Conservation (phyloP, 2,888 invertebrate genomes). For the Parnassius glacialis region DNA sequence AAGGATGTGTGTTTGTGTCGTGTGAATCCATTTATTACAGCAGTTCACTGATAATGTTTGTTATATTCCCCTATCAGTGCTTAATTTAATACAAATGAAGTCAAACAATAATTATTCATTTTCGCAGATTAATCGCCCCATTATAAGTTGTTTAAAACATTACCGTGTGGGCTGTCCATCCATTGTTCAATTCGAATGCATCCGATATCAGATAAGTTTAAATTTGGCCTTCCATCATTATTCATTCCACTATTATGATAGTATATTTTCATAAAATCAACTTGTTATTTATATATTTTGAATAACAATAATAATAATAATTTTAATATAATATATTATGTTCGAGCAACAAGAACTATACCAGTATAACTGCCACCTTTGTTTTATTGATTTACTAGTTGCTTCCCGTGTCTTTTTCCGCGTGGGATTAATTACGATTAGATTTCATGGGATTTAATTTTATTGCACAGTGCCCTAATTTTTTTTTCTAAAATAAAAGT, state of each 20-base stretch:
- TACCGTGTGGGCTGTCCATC: neutral
- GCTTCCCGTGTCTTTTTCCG: no score
- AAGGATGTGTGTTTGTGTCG: no score
- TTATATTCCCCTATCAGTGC: constrained; percentile 4
- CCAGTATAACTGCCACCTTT: no score
- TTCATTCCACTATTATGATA: neutral
- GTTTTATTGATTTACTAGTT: no score
- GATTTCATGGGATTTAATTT: no score
- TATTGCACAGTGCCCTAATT: no score
- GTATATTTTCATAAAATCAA: neutral
- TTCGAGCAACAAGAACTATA: no score
- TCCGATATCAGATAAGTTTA: constrained; percentile 11
- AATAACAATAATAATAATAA: no score
- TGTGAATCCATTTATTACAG: no score
- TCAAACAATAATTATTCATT: constrained; percentile 12
- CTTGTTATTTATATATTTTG: neutral
- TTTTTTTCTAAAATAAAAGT: no score
- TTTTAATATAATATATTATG: no score
- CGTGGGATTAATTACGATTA: no score
- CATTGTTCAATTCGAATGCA: constrained; percentile 9
- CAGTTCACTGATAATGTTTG: neutral
- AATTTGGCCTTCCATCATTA: constrained; percentile 9
- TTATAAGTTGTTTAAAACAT: constrained; percentile 22
- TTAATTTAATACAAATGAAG: constrained; percentile 3
- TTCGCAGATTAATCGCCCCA: neutral